These are phyloP conservation scores for Gobio gobio DNA, from an alignment of 2,113 vertebrate species.

Conservation along the genomic window DNA sequence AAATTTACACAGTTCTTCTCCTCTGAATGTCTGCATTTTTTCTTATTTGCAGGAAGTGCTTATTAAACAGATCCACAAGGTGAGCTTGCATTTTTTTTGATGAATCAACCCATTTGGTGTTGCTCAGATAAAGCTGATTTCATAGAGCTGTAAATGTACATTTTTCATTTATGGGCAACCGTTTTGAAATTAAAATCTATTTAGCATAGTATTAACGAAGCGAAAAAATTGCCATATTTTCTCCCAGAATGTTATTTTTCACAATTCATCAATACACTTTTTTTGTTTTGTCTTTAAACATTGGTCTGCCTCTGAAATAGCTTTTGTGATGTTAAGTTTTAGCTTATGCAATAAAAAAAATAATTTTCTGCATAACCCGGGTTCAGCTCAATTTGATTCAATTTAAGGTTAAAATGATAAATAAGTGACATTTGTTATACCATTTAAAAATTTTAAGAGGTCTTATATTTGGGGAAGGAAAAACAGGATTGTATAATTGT, in stretches of 20 bases:
- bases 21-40: not conserved
- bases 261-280: too few relatives aligned
- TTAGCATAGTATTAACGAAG: not conserved
- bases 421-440: too few relatives aligned
- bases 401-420: not conserved
- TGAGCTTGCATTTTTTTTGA: constrained; percentile 66
- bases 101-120: not conserved
- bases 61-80: constrained; percentile 99
- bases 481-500: not conserved
- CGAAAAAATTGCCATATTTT: not conserved
- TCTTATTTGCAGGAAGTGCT: constrained; percentile 86
- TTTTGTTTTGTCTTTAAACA: not conserved
- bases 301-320: not conserved
- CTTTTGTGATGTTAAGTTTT: not conserved
- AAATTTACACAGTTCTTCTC: not conserved
- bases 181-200: not conserved
- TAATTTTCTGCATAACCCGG: not conserved
- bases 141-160: not conserved
- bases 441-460: too few relatives aligned
- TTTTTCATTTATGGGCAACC: not conserved
- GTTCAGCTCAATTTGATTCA: not conserved
- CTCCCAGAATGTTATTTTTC: not conserved
- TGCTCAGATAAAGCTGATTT: not conserved
- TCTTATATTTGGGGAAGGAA: not conserved
- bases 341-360: not conserved